Evolutionary conservation across 2,888 invertebrate species (phyloP), one percentile per base, ranked within the genome.

Genomic region (Stramonita haemastoma): DNA sequence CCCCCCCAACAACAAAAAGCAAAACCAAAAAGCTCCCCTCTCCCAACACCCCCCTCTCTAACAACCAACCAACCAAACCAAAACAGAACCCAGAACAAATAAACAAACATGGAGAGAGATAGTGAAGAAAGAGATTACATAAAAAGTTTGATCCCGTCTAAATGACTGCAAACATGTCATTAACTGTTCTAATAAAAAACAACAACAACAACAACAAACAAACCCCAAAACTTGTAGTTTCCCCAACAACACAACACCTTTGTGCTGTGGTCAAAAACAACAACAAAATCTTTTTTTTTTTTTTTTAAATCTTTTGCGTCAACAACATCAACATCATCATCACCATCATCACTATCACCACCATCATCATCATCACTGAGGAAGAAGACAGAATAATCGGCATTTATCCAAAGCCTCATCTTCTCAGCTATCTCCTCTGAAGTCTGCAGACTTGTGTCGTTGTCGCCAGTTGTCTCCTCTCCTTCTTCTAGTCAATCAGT

Each of bases 311-410:
- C 73, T 0, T 73, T n/a, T 29, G 13, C 13, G 6, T n/a, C 13
- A 1, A n/a, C n/a, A 29, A 13, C 29, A 22, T 13, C 73, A 73
- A 0, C n/a, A 73, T n/a, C 73, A 73, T 73, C 73, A 29, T 29
- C 73, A 29, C n/a, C 73, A n/a, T n/a, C 11, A 46, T 46, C n/a
- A 26, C n/a, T 32, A 32, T 77, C 32, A 5, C 15, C 77, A 26
- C 32, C 77, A 26, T 34, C 77, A 26, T 36, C 81, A 15, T 83
- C 81, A 46, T 83, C 81, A 26, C 36, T 36, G 26, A 36, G 36
- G 86, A 29, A 60, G 32, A 86, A 66, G 34, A 86, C 34, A 29
- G 86, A 66, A 66, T 86, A 86, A 22, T 86, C 46, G 19, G 56
- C 34, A 29, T 66, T 86, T 32, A 86, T 29, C 86, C 86, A 86